Conservation (phyloP, 2,888 invertebrate species). For the Dioctria rufipes region DNA sequence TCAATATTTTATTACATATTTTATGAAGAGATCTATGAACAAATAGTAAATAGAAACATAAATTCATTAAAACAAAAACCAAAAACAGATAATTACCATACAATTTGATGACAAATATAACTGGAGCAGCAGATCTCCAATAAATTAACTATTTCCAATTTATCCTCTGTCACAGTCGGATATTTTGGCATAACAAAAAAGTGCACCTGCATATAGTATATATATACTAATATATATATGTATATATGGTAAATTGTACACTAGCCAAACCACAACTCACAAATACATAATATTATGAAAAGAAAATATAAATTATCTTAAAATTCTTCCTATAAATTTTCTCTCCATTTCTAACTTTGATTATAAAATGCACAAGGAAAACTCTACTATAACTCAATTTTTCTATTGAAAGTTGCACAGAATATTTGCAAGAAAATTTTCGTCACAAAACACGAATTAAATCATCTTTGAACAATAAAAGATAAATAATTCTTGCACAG, state of each 20-base stretch:
- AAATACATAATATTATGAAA: not conserved
- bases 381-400: not conserved
- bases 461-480: not conserved
- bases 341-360: not conserved
- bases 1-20: too few species aligned
- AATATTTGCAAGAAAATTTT: not conserved
- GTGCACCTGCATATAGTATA: not conserved
- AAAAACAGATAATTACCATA: constrained; percentile 26
- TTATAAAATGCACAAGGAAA: too few species aligned
- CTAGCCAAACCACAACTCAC: not conserved
- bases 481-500: not conserved
- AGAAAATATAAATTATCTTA: not conserved
- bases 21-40: too few species aligned
- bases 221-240: too few species aligned
- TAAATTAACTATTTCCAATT: not conserved
- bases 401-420: not conserved
- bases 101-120: constrained; percentile 4
- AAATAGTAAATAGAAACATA: too few species aligned
- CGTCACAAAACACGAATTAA: not conserved
- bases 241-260: too few species aligned
- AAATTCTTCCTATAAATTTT: not conserved
- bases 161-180: not conserved
- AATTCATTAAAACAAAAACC: too few species aligned
- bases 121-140: not conserved
- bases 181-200: constrained; percentile 16